These are phyloP conservation scores for Molossus alvarezi DNA, from an alignment of 2,797 vertebrate species.

Conservation along the genomic window DNA sequence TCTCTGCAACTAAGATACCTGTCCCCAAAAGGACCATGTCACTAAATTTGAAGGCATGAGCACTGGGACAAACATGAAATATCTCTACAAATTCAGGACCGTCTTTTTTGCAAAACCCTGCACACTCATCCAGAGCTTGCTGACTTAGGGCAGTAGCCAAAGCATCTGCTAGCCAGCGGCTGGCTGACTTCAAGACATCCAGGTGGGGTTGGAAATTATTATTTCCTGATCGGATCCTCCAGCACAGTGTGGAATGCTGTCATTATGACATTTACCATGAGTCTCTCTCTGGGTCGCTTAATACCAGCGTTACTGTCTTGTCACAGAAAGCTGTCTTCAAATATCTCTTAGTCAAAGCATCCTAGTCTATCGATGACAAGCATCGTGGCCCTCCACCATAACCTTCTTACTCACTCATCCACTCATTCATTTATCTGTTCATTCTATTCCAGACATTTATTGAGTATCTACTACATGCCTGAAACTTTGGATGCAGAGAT, in stretches of 20 bases:
- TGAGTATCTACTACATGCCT: background rate
- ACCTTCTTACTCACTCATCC: background rate
- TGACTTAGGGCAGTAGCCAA: too few species aligned
- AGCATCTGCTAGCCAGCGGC: background rate
- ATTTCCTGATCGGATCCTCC: background rate
- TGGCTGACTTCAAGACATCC: background rate
- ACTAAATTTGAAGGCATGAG: background rate
- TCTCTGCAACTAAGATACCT: background rate
- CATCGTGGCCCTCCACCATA: background rate
- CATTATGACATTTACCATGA: background rate
- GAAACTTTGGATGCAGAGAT: background rate
- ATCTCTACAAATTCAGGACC: background rate
- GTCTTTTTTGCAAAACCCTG: background rate
- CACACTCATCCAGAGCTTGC: background rate
- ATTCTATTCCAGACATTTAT: background rate
- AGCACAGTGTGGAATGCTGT: accelerated
- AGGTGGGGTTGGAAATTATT: too few species aligned
- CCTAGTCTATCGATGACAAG: background rate
- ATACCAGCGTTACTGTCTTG: background rate
- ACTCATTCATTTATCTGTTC: background rate
- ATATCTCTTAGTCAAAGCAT: background rate
- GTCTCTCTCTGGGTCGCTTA: background rate
- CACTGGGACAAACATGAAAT: too few species aligned
- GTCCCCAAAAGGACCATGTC: background rate
- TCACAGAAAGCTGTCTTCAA: background rate